Evolutionary conservation across 2,113 vertebrate species (phyloP).

Genomic region (Cryptoleucopteryx plumbea): DNA sequence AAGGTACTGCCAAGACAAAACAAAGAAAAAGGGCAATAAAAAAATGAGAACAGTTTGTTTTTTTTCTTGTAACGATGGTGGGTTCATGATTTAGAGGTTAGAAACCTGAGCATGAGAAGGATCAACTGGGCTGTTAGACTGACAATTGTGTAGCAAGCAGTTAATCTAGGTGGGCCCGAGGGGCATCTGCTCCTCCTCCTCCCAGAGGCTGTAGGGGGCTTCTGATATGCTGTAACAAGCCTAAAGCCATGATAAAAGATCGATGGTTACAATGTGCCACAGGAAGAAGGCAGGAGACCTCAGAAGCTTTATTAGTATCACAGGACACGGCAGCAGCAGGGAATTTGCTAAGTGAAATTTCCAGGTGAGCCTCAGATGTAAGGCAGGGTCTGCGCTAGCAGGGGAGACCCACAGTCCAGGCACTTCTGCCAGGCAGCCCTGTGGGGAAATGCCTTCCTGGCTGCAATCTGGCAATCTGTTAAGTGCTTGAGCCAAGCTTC

Average conservation of each 20-base stretch:
- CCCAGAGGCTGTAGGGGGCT: neutral
- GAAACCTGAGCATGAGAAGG: neutral
- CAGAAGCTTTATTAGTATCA: neutral
- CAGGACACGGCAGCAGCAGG: neutral
- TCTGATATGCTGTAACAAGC: slow-evolving; percentile 16
- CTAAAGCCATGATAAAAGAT: neutral
- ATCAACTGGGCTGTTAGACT: neutral
- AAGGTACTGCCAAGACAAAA: neutral
- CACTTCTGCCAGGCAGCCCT: neutral
- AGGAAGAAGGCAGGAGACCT: neutral
- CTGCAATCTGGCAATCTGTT: neutral
- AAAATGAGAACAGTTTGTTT: neutral
- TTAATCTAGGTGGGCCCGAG: neutral
- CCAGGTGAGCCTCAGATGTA: neutral
- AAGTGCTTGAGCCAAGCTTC: neutral
- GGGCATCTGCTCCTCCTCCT: neutral
- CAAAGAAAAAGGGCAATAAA: neutral
- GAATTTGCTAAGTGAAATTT: neutral
- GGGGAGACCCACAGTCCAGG: neutral
- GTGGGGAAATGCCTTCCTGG: neutral
- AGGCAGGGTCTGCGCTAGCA: neutral
- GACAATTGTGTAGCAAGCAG: neutral
- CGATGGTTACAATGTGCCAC: neutral
- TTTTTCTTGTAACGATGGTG: neutral
- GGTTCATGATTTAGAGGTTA: neutral